A percentile compares a stretch with the other conserved stretches of the same genome.
These are phyloP conservation scores for Metopia argyrocephala DNA, from an alignment of 2,888 invertebrate species.

Conservation along the genomic window DNA sequence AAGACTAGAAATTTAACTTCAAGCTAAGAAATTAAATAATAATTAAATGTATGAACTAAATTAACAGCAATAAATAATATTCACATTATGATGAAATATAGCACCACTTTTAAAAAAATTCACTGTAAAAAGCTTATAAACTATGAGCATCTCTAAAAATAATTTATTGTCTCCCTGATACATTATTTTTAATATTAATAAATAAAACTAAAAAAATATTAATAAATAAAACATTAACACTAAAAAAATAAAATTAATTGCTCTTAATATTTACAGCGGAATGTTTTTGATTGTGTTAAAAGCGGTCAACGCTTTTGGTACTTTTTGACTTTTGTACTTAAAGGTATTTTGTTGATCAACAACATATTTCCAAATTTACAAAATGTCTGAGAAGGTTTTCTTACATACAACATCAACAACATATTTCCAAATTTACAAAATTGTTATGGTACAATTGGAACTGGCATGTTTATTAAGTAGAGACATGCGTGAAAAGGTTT, in stretches of 20 bases:
- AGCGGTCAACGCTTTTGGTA: slow-evolving; percentile 13
- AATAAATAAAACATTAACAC: slow-evolving; percentile 21
- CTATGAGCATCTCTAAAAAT: slow-evolving; percentile 52
- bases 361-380: too few relatives aligned
- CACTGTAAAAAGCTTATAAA: slow-evolving; percentile 25
- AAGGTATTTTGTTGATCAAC: background rate
- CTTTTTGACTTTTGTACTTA: background rate
- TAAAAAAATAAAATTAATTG: slow-evolving; percentile 55
- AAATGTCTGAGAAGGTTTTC: too few relatives aligned
- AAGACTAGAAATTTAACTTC: slow-evolving; percentile 62
- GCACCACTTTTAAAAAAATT: slow-evolving; percentile 59
- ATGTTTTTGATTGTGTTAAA: too few relatives aligned
- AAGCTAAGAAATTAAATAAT: slow-evolving; percentile 47
- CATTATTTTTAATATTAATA: slow-evolving; percentile 4
- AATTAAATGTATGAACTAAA: slow-evolving; percentile 5
- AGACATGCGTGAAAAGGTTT: slow-evolving; percentile 78
- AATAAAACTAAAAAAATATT: slow-evolving; percentile 33
- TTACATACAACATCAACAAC: too few relatives aligned
- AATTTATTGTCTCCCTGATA: slow-evolving; percentile 53
- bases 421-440: slow-evolving; percentile 71
- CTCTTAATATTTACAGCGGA: slow-evolving; percentile 69
- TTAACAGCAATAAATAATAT: slow-evolving; percentile 7
- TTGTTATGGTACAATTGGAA: slow-evolving; percentile 76
- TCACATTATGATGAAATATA: slow-evolving; percentile 56
- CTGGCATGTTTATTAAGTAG: slow-evolving; percentile 76